Percentiles rank a stretch among this genome's conserved stretches.
Evolutionary conservation across 1,140 invertebrate species (phyloP).

Genomic region (Pygmarrhopalites habei): DNA sequence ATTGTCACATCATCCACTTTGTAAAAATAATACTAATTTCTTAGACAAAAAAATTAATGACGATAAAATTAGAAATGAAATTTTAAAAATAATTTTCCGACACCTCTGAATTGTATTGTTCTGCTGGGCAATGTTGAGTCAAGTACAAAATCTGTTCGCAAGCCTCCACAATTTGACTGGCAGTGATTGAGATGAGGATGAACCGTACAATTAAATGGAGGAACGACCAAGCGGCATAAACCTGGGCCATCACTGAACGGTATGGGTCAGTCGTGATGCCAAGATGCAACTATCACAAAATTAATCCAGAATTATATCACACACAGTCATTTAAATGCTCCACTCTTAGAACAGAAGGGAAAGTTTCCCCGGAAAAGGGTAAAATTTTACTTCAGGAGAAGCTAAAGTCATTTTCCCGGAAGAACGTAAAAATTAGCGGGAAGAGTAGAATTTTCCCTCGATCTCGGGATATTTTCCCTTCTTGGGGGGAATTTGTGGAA

Average conservation of each 20-base stretch:
- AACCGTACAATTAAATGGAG: constrained; percentile 5
- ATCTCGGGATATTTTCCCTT: no score
- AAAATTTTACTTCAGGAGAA: no score
- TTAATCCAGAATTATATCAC: neutral
- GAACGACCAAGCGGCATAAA: constrained; percentile 17
- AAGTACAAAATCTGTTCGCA: neutral
- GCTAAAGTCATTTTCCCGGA: no score
- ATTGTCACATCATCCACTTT: neutral
- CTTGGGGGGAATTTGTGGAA: no score
- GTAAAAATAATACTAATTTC: neutral
- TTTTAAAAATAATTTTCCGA: no score
- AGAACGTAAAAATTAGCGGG: no score
- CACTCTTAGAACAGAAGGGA: no score
- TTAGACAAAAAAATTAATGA: neutral
- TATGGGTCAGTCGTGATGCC: neutral
- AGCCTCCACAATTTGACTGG: constrained; percentile 2
- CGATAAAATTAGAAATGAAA: neutral
- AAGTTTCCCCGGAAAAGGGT: no score
- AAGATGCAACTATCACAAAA: constrained; percentile 4
- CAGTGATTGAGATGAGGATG: neutral
- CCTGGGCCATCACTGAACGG: neutral
- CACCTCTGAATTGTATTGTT: neutral
- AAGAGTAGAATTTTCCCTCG: no score
- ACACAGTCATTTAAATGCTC: no score
- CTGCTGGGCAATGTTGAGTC: constrained; percentile 11